A percentile compares a stretch with the other conserved stretches of the same genome.
phyloP scores from a whole-genome alignment of 2,888 invertebrate genomes.

The Deroplatys truncata region DNA sequence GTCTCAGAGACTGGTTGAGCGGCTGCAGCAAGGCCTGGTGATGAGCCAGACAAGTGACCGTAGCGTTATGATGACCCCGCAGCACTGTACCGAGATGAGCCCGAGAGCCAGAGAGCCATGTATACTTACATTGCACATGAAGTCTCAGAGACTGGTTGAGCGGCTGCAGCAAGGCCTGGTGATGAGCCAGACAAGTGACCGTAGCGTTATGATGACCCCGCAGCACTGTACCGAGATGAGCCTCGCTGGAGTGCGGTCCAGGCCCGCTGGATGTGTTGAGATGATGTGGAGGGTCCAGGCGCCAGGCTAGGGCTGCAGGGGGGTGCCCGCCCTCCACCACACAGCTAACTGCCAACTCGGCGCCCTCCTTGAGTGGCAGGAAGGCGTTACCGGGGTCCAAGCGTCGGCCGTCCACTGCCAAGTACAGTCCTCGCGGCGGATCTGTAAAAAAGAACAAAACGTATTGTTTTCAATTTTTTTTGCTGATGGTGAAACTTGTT shows the following conservation, averaged over 20 bases:
- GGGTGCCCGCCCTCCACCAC: constrained; percentile 82
- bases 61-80: constrained; percentile 78
- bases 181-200: constrained; percentile 74
- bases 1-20: constrained; percentile 55
- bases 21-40: constrained; percentile 59
- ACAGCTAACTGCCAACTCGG: constrained; percentile 75
- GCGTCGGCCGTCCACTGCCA: constrained; percentile 79
- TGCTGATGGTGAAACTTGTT: too few species aligned
- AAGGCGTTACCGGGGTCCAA: constrained; percentile 83
- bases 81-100: constrained; percentile 69
- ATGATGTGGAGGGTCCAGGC: constrained; percentile 41
- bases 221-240: constrained; percentile 68
- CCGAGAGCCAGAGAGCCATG: constrained; percentile 39
- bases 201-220: constrained; percentile 84
- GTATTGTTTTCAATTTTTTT: neutral
- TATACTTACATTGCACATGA: constrained; percentile 64
- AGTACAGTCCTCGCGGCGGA: constrained; percentile 77
- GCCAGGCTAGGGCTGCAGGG: constrained; percentile 62
- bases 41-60: constrained; percentile 74
- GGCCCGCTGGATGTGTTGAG: constrained; percentile 2
- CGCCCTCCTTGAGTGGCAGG: constrained; percentile 82
- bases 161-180: constrained; percentile 56
- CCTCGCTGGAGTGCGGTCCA: constrained; percentile 41
- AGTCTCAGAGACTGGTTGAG: constrained; percentile 57
- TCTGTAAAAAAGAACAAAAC: constrained; percentile 54